Percentiles rank a stretch among this genome's conserved stretches.
phyloP scores from a whole-genome alignment of 2,113 vertebrate genomes.

The Scatophagus argus region DNA sequence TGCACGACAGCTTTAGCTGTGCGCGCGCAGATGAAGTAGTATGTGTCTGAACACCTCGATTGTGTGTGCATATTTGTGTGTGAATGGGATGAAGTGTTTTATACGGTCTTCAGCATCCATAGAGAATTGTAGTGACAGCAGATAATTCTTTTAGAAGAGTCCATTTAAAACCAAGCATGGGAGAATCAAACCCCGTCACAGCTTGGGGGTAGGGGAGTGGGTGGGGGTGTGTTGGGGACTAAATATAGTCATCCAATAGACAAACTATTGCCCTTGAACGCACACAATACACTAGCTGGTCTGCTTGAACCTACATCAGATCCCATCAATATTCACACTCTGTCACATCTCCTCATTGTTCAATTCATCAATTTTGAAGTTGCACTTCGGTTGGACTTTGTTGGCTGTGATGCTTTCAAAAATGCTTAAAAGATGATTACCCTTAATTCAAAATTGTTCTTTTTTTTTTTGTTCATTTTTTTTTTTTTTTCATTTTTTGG shows the following conservation, averaged over 20 bases:
- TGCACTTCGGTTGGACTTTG: background rate
- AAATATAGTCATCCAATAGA: conserved; percentile 67
- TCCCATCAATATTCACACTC: conserved; percentile 52
- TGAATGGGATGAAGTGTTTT: conserved; percentile 44
- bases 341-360: conserved; percentile 39
- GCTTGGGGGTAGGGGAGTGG: conserved; percentile 10
- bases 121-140: conserved; percentile 77
- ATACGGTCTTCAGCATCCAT: conserved; percentile 65
- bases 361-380: conserved; percentile 46
- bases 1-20: conserved; percentile 4
- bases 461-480: too few species aligned
- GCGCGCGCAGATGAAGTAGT: conserved; percentile 1
- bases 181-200: conserved; percentile 62
- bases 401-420: conserved; percentile 16
- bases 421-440: background rate
- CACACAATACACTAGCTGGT: conserved; percentile 22
- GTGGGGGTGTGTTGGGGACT: too few species aligned
- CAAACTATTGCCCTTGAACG: conserved; percentile 21
- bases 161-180: conserved; percentile 61
- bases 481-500: too few species aligned
- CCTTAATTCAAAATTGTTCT: background rate
- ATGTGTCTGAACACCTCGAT: background rate
- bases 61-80: conserved; percentile 24
- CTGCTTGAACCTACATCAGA: conserved; percentile 31
- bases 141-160: conserved; percentile 72